These are phyloP conservation scores for Clarias platycephalus DNA, from an alignment of 2,797 vertebrate species.

Conservation along the genomic window DNA sequence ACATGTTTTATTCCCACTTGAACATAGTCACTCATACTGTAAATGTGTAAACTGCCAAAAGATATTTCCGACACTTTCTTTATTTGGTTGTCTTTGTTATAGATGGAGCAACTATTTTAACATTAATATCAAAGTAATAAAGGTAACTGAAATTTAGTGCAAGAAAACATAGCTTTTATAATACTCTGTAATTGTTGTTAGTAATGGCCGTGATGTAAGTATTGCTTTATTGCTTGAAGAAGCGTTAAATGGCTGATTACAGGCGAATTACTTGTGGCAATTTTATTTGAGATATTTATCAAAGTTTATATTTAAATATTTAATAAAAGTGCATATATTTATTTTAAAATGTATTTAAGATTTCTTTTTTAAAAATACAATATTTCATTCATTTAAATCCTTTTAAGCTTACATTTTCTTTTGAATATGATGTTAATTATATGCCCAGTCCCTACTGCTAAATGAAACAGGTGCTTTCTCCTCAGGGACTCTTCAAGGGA, in stretches of 20 bases:
- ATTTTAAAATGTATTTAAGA: background rate
- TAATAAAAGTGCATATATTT: background rate
- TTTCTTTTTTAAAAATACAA: too few species aligned
- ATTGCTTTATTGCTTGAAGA: background rate
- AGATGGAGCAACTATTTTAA: background rate
- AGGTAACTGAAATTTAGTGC: background rate
- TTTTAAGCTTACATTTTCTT: too few species aligned
- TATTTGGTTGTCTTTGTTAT: background rate
- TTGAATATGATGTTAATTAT: background rate
- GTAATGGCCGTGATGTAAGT: background rate
- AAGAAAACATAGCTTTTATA: background rate
- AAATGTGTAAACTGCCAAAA: background rate
- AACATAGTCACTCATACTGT: background rate
- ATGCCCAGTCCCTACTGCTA: background rate
- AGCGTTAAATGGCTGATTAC: background rate
- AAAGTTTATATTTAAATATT: background rate
- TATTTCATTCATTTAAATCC: background rate
- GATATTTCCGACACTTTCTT: background rate
- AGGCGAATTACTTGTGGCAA: background rate
- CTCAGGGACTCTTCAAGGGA: slow-evolving; percentile 16
- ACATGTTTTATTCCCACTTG: background rate
- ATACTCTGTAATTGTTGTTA: background rate
- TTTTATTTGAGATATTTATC: background rate
- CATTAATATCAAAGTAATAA: background rate
- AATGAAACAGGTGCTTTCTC: slow-evolving; percentile 20